Percentiles rank a stretch among this genome's conserved stretches.
These are phyloP conservation scores for Andricus quercusramuli DNA, from an alignment of 2,888 invertebrate genomes.

Conservation along the genomic window DNA sequence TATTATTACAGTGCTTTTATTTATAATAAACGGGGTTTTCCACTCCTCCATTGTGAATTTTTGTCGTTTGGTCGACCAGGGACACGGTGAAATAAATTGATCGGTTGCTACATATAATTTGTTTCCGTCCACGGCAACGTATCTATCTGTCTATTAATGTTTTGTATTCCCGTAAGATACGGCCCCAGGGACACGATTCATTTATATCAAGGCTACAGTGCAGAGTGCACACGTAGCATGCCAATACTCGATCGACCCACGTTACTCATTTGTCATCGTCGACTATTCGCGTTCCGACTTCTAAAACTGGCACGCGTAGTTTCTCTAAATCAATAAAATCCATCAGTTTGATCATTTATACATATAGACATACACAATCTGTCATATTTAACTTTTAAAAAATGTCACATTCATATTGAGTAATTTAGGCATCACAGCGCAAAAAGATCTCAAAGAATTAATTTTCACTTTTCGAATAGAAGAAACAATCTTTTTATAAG, in stretches of 20 bases:
- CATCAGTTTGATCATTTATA: background rate
- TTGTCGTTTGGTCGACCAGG: conserved; percentile 46
- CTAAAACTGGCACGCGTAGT: background rate
- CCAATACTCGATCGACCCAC: conserved; percentile 74
- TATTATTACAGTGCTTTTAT: background rate
- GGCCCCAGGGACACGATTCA: conserved; percentile 74
- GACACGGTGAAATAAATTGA: conserved; percentile 71
- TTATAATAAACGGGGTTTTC: background rate
- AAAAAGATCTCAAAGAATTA: too few species aligned
- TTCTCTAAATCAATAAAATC: background rate
- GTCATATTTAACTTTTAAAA: background rate
- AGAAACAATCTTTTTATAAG: too few species aligned
- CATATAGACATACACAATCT: background rate
- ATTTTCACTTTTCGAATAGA: too few species aligned
- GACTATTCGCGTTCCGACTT: conserved; percentile 17
- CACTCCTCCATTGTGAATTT: background rate
- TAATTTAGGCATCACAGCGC: too few species aligned
- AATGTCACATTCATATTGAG: too few species aligned
- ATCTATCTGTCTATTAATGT: conserved; percentile 75
- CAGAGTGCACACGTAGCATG: conserved; percentile 65
- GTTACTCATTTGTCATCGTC: conserved; percentile 71
- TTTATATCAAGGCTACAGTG: conserved; percentile 69
- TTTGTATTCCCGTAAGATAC: conserved; percentile 75
- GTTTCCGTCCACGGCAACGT: conserved; percentile 73
- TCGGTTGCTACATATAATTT: conserved; percentile 70